Evolutionary conservation across 1,140 invertebrate genomes (phyloP).

Genomic region (Drosophila auraria): DNA sequence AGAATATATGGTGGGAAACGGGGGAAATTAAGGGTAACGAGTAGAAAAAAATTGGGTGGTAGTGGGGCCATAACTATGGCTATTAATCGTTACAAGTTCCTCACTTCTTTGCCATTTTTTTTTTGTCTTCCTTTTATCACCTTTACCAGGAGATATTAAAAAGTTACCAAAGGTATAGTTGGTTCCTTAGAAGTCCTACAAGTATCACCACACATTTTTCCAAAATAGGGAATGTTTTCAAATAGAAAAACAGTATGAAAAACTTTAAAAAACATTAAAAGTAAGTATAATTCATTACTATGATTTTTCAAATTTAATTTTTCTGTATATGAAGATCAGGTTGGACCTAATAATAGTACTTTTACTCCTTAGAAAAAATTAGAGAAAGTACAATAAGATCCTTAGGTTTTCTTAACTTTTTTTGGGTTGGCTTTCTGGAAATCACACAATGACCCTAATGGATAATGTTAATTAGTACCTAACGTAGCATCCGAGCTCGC

Average conservation of each 20-base stretch:
- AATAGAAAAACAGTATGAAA: neutral
- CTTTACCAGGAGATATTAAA: neutral
- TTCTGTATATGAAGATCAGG: too few species aligned
- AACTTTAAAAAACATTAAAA: neutral
- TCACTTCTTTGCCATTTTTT: too few species aligned
- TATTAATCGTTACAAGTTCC: conserved; percentile 36
- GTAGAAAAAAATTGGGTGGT: neutral
- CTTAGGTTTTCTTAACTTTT: neutral
- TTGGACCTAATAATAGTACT: too few species aligned
- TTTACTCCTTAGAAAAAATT: neutral
- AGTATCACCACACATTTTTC: neutral
- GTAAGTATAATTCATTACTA: too few species aligned
- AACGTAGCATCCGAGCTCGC: neutral
- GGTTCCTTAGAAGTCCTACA: neutral
- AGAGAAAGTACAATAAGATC: neutral
- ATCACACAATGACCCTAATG: neutral
- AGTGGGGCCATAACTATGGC: conserved; percentile 36
- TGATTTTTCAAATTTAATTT: too few species aligned
- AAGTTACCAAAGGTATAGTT: too few species aligned
- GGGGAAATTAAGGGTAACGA: neutral
- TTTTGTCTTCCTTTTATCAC: neutral
- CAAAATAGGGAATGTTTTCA: neutral
- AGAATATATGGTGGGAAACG: neutral
- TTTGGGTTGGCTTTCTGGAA: neutral
- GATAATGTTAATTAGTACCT: neutral